Base-by-base conservation (phyloP, 1,140 invertebrate genomes). In the Stegodyphus dumicola region DNA sequence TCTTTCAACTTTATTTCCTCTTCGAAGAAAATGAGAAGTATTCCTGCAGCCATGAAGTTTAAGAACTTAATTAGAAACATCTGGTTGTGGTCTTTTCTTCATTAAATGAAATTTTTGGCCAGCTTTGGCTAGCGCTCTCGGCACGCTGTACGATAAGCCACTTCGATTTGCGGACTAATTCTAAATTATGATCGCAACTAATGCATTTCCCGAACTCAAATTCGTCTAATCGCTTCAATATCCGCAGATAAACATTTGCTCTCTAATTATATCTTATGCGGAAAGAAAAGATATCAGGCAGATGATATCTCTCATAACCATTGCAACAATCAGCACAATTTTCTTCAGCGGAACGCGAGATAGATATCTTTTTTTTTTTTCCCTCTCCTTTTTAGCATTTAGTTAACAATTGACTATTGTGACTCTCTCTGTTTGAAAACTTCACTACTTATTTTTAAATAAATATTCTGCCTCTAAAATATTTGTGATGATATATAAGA, bases 31-130 rank as follows among this genome's bases (percentile, higher is more conserved):
- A 78, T 77, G 84, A 86, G 84, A 86, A 78, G 76, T 77, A 78
- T 77, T 76, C 66, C 75, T 77, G 70, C 74, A 70, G 73, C 81
- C 67, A 85, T 78, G 84, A 86, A 86, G 84, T 86, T 86, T 86
- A 86, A 86, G 84, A 86, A 77, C 84, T 86, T 86, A 86, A 86
- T 86, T 86, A 86, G 84, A 86, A 86, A 86, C 84, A 86, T 86
- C 84, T 86, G 84, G 84, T 86, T 86, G 84, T 86, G 76, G 75
- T 86, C 75, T 86, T 86, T 86, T 86, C 84, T 86, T 86, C 84
- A 78, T 86, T 78, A 78, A 86, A 86, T 86, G 84, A 86, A 86
- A 86, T 86, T 86, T 78, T 86, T 71, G 84, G 84, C 64, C 69
- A 69, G 65, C 74, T 60, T 64, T 74, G 10, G 74, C 53, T 53